Percentiles rank a stretch among this genome's conserved stretches.
phyloP scores from a whole-genome alignment of 2,797 vertebrate genomes.

The Sebastes diploproa region DNA sequence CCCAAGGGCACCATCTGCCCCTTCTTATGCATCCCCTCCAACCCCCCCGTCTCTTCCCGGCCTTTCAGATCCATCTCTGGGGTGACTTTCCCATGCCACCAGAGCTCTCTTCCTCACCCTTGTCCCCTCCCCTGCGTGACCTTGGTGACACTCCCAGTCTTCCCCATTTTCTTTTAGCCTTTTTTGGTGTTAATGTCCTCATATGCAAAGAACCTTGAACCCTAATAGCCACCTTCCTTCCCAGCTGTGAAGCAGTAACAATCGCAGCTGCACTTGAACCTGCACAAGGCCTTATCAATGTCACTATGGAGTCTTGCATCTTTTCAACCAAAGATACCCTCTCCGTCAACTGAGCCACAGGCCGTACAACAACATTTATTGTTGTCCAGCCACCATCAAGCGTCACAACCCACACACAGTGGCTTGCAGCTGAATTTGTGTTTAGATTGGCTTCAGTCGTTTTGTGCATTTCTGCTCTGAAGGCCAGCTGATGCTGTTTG shows the following conservation, averaged over 20 bases:
- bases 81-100: conserved; percentile 89
- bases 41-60: conserved; percentile 48
- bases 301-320: conserved; percentile 49
- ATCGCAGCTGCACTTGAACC: conserved; percentile 77
- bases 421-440: conserved; percentile 42
- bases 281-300: conserved; percentile 55
- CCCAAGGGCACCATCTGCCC: conserved; percentile 82
- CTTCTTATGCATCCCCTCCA: conserved; percentile 64
- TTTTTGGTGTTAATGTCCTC: conserved; percentile 63
- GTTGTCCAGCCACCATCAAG: not conserved
- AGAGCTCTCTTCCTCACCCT: conserved; percentile 55
- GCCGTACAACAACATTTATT: not conserved
- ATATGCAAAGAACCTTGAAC: conserved; percentile 66
- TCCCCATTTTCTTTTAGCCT: conserved; percentile 37
- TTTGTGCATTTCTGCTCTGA: not conserved
- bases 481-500: not conserved
- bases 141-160: conserved; percentile 59
- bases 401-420: not conserved
- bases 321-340: conserved; percentile 15
- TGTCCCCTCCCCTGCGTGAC: conserved; percentile 68
- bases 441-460: not conserved
- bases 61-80: conserved; percentile 76
- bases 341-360: not conserved
- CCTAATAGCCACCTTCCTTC: conserved; percentile 42
- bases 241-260: conserved; percentile 65